These are phyloP conservation scores for Lepus americanus DNA, from an alignment of 2,113 vertebrate species.

Conservation along the genomic window DNA sequence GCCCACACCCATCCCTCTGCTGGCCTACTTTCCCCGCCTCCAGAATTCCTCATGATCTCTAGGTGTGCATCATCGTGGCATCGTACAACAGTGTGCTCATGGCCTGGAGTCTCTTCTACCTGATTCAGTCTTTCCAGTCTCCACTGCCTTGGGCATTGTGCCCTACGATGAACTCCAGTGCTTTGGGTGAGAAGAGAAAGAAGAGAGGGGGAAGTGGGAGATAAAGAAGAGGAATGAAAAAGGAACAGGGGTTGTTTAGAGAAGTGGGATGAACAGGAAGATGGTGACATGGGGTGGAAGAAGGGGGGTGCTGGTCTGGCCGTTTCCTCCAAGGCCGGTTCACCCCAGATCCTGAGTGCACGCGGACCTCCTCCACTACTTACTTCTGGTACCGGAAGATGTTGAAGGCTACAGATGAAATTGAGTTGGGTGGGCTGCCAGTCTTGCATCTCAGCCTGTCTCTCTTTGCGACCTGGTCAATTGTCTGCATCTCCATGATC, in stretches of 20 bases:
- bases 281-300: neutral
- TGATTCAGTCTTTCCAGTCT: constrained; percentile 86
- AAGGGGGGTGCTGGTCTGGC: neutral
- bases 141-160: constrained; percentile 91
- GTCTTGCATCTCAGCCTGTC: constrained; percentile 87
- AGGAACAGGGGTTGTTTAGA: neutral
- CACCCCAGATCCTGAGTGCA: constrained; percentile 85
- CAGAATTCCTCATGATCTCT: neutral
- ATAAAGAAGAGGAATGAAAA: neutral
- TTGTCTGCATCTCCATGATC: constrained; percentile 91
- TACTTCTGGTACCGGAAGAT: constrained; percentile 93
- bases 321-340: constrained; percentile 37
- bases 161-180: constrained; percentile 84
- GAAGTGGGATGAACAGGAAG: neutral
- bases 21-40: neutral
- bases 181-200: constrained; percentile 68
- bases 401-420: constrained; percentile 89
- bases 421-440: constrained; percentile 87
- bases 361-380: constrained; percentile 85
- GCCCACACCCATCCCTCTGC: neutral
- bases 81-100: constrained; percentile 93
- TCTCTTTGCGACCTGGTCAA: constrained; percentile 89
- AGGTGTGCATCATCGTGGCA: constrained; percentile 92
- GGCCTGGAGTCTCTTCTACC: constrained; percentile 82
- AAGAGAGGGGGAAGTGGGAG: neutral